These are phyloP conservation scores for Platynereis dumerilii DNA, from an alignment of 2,888 invertebrate genomes.

Conservation along the genomic window DNA sequence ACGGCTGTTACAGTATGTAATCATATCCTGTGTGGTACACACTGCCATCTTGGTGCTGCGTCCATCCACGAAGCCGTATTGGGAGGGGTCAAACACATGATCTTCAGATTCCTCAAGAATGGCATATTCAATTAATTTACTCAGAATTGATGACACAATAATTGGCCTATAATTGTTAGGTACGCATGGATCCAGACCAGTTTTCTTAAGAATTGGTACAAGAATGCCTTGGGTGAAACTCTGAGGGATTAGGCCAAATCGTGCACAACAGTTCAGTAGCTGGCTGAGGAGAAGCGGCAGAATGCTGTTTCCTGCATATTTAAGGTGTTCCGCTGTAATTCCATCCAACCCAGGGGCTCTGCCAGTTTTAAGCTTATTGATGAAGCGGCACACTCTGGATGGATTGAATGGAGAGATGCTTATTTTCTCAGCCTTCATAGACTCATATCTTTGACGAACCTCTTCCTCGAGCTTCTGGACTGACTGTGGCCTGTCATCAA, in stretches of 20 bases:
- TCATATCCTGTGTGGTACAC: not conserved
- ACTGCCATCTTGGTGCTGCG: constrained; percentile 1
- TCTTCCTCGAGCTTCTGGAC: not conserved
- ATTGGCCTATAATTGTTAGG: constrained; percentile 4
- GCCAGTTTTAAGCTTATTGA: not conserved
- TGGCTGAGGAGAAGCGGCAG: not conserved
- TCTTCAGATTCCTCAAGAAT: not conserved
- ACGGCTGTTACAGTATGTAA: not conserved
- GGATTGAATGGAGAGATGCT: too few species aligned
- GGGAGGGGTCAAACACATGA: not conserved
- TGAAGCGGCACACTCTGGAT: too few species aligned
- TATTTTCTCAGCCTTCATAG: not conserved
- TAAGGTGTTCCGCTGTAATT: not conserved
- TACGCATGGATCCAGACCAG: not conserved
- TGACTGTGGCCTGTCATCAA: not conserved
- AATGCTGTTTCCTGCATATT: not conserved
- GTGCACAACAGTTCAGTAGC: not conserved
- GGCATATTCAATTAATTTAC: not conserved
- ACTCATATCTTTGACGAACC: not conserved
- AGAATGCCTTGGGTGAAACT: not conserved
- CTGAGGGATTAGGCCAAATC: not conserved
- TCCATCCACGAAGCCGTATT: not conserved
- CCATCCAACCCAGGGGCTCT: not conserved
- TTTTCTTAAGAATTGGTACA: not conserved
- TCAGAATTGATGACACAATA: not conserved